These are phyloP conservation scores for Eupithecia tripunctaria DNA, from an alignment of 2,888 invertebrate species.

Conservation along the genomic window DNA sequence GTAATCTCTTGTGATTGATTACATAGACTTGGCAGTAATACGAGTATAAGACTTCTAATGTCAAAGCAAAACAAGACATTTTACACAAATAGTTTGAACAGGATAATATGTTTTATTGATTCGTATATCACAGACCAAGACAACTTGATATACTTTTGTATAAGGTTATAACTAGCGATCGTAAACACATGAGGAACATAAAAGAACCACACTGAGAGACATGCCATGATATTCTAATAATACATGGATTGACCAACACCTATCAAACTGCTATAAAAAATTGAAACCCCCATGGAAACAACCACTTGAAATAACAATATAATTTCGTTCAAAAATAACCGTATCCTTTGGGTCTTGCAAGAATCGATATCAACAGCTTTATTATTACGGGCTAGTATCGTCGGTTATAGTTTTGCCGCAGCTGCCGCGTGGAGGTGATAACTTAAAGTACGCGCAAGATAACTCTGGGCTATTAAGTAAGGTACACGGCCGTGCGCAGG, in stretches of 20 bases:
- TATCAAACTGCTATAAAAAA: constrained; percentile 26
- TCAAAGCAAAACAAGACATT: not conserved
- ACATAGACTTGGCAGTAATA: constrained; percentile 34
- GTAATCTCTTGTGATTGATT: constrained; percentile 52
- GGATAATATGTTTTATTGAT: not conserved
- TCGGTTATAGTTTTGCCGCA: not conserved
- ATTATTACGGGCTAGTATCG: not conserved
- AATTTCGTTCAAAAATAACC: not conserved
- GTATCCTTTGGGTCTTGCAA: not conserved
- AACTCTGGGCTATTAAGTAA: not conserved
- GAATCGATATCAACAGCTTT: not conserved
- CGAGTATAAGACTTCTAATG: not conserved
- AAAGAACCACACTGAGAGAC: constrained; percentile 28
- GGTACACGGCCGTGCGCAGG: not conserved
- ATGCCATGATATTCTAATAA: not conserved
- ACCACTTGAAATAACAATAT: constrained; percentile 14
- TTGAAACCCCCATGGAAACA: not conserved
- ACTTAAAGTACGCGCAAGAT: not conserved
- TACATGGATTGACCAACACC: constrained; percentile 9
- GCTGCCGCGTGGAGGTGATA: not conserved
- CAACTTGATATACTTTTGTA: not conserved
- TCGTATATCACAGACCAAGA: not conserved
- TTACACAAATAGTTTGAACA: not conserved
- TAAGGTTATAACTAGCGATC: constrained; percentile 33
- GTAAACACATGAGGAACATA: not conserved